These are phyloP conservation scores for Elaphurus davidianus DNA, from an alignment of 2,113 vertebrate genomes.

Conservation along the genomic window DNA sequence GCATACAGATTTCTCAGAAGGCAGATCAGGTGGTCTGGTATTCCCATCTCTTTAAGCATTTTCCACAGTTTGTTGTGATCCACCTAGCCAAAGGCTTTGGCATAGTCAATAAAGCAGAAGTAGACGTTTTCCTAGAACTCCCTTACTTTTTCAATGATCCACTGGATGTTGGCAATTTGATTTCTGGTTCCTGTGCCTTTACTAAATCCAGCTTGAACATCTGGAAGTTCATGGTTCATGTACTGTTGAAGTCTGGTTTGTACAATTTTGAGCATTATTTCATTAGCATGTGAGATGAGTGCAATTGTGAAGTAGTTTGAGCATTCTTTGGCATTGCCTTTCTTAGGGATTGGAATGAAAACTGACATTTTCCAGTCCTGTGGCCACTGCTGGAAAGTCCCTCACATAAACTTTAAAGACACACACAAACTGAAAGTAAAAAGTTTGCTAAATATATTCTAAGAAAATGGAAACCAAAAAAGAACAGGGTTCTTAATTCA, in stretches of 20 bases:
- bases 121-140: neutral
- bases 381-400: neutral
- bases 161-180: neutral
- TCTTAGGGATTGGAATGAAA: neutral
- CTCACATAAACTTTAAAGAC: neutral
- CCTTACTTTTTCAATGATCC: neutral
- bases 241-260: neutral
- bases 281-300: neutral
- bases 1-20: neutral
- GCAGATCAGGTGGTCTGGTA: neutral
- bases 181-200: neutral
- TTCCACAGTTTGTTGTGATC: neutral
- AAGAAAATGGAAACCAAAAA: neutral
- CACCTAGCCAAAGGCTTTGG: neutral
- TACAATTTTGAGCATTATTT: neutral
- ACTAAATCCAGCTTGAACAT: neutral
- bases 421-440: neutral
- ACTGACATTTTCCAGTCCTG: neutral
- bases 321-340: neutral
- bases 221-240: neutral
- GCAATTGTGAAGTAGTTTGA: neutral
- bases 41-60: neutral
- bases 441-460: neutral
- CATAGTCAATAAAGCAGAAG: neutral
- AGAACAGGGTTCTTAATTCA: neutral